phyloP scores from a whole-genome alignment of 2,797 vertebrate genomes.

The Syndactyla subalaris region DNA sequence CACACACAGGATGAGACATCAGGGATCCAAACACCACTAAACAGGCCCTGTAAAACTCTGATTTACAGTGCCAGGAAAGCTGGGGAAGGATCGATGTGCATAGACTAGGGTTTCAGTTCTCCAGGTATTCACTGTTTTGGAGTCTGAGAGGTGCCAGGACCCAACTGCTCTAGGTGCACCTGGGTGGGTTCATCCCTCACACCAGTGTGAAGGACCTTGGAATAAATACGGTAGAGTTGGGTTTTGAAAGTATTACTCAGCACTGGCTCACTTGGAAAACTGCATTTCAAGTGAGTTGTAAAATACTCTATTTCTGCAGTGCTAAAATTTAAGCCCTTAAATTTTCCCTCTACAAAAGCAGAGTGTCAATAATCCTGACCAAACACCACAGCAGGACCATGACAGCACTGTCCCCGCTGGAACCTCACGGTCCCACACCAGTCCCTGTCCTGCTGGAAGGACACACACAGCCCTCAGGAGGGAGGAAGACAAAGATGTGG shows the following conservation, averaged over 20 bases:
- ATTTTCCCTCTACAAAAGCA: constrained; percentile 10
- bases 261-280: not conserved
- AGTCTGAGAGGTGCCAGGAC: not conserved
- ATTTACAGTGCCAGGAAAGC: not conserved
- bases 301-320: constrained; percentile 6
- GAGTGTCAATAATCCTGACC: not conserved
- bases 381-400: not conserved
- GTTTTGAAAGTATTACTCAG: not conserved
- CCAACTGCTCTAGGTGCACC: not conserved
- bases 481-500: constrained; percentile 48
- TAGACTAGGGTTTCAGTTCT: not conserved
- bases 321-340: constrained; percentile 55
- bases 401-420: not conserved
- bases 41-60: not conserved
- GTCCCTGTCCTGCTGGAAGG: not conserved
- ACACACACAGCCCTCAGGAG: not conserved
- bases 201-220: not conserved
- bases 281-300: not conserved
- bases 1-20: not conserved
- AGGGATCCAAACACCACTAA: not conserved
- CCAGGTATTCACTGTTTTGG: not conserved
- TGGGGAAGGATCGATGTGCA: not conserved
- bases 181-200: not conserved
- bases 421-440: rapidly evolving
- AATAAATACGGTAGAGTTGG: not conserved